Evolutionary conservation across 2,888 invertebrate genomes (phyloP).

Genomic region (Drosophila anomalata): DNA sequence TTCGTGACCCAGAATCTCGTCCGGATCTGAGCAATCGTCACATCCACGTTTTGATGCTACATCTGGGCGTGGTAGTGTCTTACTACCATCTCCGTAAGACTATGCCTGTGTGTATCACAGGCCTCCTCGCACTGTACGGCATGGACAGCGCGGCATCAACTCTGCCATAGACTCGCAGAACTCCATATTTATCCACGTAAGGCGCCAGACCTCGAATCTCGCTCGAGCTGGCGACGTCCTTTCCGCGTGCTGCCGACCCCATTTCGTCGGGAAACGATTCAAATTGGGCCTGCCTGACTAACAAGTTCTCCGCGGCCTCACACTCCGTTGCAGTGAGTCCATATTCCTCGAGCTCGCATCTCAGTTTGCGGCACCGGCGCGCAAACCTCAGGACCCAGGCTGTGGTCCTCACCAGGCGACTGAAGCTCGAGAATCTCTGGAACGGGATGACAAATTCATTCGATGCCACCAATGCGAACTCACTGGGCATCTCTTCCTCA

Average conservation of each 20-base stretch:
- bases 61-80: slow-evolving; percentile 16
- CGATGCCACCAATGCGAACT: no score
- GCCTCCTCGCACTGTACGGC: neutral
- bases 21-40: slow-evolving; percentile 2
- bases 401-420: no score
- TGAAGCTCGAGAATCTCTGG: no score
- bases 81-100: slow-evolving; percentile 7
- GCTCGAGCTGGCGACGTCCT: neutral
- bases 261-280: slow-evolving; percentile 13
- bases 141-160: neutral
- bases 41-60: slow-evolving; percentile 16
- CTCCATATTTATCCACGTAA: neutral
- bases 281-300: slow-evolving; percentile 1
- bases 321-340: slow-evolving; percentile 4
- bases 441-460: no score
- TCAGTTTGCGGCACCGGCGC: neutral
- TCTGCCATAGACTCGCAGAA: neutral
- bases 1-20: no score
- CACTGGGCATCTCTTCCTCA: no score
- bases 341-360: neutral
- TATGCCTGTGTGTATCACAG: slow-evolving; percentile 1
- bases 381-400: no score
- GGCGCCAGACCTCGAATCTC: neutral
- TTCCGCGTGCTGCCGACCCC: neutral
- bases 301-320: neutral